These are phyloP conservation scores for Ciona savignyi DNA, from an alignment of 23 tunicate species.

Conservation along the genomic window DNA sequence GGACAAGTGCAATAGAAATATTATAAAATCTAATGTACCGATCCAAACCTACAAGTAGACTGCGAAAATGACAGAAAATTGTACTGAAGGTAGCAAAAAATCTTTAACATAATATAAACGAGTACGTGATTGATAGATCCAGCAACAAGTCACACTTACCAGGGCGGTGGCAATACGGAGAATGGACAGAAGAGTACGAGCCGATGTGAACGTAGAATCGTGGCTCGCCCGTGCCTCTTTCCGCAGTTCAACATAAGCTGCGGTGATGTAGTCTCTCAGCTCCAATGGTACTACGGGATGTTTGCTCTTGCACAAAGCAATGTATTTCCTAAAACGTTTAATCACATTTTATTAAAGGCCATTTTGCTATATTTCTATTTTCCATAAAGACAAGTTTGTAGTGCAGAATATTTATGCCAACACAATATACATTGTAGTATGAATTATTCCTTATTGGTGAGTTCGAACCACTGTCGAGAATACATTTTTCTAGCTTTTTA, in stretches of 20 bases:
- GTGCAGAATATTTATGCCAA: too few relatives aligned
- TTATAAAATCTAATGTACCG: constrained; percentile 10
- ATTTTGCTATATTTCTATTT: too few relatives aligned
- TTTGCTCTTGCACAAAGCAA: constrained; percentile 89
- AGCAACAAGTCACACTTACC: constrained; percentile 22
- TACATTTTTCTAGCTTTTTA: too few relatives aligned
- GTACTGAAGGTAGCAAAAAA: neutral
- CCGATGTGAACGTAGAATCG: constrained; percentile 94
- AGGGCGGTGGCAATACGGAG: constrained; percentile 90
- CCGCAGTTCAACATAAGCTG: constrained; percentile 97
- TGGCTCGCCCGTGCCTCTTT: constrained; percentile 92
- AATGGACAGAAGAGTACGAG: constrained; percentile 90
- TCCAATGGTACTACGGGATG: constrained; percentile 78
- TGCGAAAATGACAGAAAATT: neutral
- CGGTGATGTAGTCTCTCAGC: constrained; percentile 91
- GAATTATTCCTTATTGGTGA: too few relatives aligned
- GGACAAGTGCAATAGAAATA: constrained; percentile 96
- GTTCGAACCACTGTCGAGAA: too few relatives aligned
- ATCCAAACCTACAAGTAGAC: constrained; percentile 18
- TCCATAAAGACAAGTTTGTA: too few relatives aligned
- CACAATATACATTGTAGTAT: too few relatives aligned
- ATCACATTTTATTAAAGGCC: too few relatives aligned
- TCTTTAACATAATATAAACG: neutral
- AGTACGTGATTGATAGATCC: neutral
- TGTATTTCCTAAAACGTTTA: constrained; percentile 45